Conservation (phyloP, 1,140 invertebrate species). For the Drosophila subpulchrella region DNA sequence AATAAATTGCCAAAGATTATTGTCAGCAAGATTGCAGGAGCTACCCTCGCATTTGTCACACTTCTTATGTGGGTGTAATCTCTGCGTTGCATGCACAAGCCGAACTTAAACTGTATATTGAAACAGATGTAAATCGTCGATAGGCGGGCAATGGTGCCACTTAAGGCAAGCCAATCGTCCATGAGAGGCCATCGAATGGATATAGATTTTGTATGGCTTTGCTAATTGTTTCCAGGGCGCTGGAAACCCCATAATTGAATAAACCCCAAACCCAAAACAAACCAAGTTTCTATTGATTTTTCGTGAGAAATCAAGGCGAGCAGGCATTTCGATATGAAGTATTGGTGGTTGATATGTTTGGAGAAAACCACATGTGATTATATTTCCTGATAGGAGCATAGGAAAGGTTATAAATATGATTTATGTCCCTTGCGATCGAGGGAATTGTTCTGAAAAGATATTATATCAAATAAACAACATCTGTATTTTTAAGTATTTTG, state of each 20-base stretch:
- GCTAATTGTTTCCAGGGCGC: constrained; percentile 54
- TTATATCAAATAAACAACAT: no score
- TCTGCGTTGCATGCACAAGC: constrained; percentile 45
- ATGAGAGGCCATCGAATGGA: constrained; percentile 30
- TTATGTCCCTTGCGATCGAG: neutral
- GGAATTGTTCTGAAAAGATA: no score
- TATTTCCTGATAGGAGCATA: constrained; percentile 2
- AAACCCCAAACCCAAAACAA: constrained; percentile 14
- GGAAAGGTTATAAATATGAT: constrained; percentile 4
- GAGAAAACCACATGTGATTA: neutral
- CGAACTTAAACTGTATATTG: constrained; percentile 30
- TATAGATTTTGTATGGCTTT: constrained; percentile 45
- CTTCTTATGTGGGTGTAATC: constrained; percentile 48
- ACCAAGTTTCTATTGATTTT: constrained; percentile 31
- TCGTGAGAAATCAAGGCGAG: constrained; percentile 25
- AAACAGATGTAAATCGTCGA: constrained; percentile 77
- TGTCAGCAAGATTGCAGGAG: constrained; percentile 59
- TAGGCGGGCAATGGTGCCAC: constrained; percentile 49
- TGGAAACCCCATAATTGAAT: constrained; percentile 55
- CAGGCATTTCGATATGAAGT: constrained; percentile 11
- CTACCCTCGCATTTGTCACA: constrained; percentile 74
- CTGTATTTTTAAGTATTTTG: no score
- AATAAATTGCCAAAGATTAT: constrained; percentile 81
- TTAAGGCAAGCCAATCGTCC: constrained; percentile 48
- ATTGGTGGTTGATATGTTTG: neutral